Evolutionary conservation across 1,140 invertebrate species (phyloP), one percentile per base, ranked within the genome.

Genomic region (Conus ventricosus): DNA sequence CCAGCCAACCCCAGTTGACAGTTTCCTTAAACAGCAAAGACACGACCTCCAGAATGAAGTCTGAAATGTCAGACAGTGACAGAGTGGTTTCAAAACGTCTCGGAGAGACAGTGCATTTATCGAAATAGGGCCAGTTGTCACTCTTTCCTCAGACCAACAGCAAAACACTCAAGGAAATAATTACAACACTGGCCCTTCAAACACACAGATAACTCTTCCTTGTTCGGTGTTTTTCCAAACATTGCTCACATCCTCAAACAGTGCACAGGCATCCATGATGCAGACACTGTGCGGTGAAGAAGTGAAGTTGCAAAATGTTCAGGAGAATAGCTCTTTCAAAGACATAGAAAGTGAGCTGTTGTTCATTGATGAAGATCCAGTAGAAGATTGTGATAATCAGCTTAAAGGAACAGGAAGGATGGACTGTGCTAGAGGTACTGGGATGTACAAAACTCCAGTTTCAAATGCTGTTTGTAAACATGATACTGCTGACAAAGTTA

Each of bases 291-390:
- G 20, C 23, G 2, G 11, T 71, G 20, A 71, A 17, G 17, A 71
- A 23, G 13, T 15, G 15, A 15, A 15, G 8, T 60, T 60, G 57
- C 57, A 71, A 23, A 71, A 71, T 23, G 11, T 23, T 20, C 17
- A 20, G 20, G 23, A 71, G 20, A 23, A 71, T 1, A 71, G 20
- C 17, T 23, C 67, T 17, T 71, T 71, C 20, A 71, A 71, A 71
- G 67, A 71, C 13, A 71, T 71, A 17, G 55, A 63, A 20, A 55
- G 63, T 53, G 51, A 63, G 4, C 82, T 84, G 17, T 23, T 63
- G 55, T 84, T 84, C n/a, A 84, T 84, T 39, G 82, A 84, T 63
- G 82, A 84, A 63, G 82, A 84, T 20, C 82, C 82, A 63, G 54
- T 54, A 27, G 5, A 8, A 17, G 51, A 23, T 13, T 11, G 8